Conservation (phyloP, 2,797 vertebrate genomes). For the Discoglossus pictus region DNA sequence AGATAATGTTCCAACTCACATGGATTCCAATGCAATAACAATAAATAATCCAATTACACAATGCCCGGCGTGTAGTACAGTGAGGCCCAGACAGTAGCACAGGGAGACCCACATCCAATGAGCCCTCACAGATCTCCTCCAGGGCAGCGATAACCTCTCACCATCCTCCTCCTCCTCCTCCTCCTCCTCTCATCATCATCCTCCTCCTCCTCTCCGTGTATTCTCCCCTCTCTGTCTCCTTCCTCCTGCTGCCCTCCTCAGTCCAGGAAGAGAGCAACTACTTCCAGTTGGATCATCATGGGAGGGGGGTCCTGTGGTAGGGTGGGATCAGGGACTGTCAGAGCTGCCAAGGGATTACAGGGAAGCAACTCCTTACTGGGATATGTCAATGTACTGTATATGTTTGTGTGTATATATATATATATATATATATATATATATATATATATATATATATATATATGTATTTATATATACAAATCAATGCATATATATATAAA, state of each 20-base stretch:
- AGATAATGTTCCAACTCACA: no score
- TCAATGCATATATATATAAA: no score
- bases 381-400: no score
- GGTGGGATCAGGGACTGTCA: constrained; percentile 1
- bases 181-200: background rate
- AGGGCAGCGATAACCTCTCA: constrained; percentile 7
- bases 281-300: constrained; percentile 40
- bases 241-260: constrained; percentile 25
- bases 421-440: no score
- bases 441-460: no score
- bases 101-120: background rate
- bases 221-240: background rate
- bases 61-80: no score
- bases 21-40: background rate
- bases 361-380: no score
- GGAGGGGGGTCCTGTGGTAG: background rate
- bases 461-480: no score
- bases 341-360: no score
- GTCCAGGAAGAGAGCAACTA: constrained; percentile 39
- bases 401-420: no score
- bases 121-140: constrained; percentile 28
- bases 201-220: constrained; percentile 9
- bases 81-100: background rate
- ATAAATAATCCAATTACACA: constrained; percentile 17
- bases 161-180: constrained; percentile 19